Percentiles rank a stretch among this genome's conserved stretches.
Conservation (phyloP, 1,140 invertebrate species). For the Araneus ventricosus region DNA sequence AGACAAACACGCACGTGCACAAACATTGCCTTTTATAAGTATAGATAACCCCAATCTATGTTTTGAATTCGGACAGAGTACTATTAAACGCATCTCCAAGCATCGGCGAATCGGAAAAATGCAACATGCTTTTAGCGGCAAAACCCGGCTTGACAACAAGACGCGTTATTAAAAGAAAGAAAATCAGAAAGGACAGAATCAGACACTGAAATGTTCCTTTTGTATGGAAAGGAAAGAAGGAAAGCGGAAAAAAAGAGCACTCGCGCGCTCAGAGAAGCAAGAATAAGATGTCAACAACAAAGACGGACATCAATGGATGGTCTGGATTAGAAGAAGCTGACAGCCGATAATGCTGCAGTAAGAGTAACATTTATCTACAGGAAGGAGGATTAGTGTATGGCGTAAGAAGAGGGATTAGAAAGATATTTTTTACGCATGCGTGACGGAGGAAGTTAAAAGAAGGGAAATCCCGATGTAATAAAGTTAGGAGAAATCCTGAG, state of each 20-base stretch:
- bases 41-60: too few relatives aligned
- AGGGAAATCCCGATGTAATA: neutral
- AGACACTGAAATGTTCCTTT: neutral
- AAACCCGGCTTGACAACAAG: neutral
- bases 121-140: neutral
- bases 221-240: neutral
- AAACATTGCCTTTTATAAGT: too few relatives aligned
- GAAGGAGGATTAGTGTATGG: slow-evolving; percentile 52
- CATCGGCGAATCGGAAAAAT: too few relatives aligned
- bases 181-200: neutral
- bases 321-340: slow-evolving; percentile 25
- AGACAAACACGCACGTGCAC: too few relatives aligned
- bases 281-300: slow-evolving; percentile 46
- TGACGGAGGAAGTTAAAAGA: neutral
- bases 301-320: slow-evolving; percentile 38
- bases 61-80: too few relatives aligned
- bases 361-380: slow-evolving; percentile 56
- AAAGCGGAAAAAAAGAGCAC: neutral
- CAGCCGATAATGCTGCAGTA: slow-evolving; percentile 47
- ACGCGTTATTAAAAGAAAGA: neutral
- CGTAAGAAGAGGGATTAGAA: slow-evolving; percentile 10
- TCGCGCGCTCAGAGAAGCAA: neutral
- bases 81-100: too few relatives aligned
- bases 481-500: neutral
- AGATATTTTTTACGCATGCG: slow-evolving; percentile 32